A percentile compares a stretch with the other conserved stretches of the same genome.
Evolutionary conservation across 2,888 invertebrate genomes (phyloP).

Genomic region (Ptychoptera contaminata): DNA sequence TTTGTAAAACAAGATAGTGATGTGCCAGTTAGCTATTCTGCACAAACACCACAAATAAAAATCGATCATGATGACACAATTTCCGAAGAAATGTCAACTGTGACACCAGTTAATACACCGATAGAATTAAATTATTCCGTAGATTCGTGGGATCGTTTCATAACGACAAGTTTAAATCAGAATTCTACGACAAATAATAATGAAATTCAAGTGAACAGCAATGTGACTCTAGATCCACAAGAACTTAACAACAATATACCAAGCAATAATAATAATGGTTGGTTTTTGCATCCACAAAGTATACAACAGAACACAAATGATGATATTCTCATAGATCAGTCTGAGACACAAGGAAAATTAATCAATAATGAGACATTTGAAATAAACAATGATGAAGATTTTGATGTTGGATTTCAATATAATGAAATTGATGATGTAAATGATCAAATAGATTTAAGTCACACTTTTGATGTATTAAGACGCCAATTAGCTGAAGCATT

Average conservation of each 20-base stretch:
- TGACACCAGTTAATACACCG: slow-evolving; percentile 16
- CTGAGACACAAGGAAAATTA: background rate
- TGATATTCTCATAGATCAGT: background rate
- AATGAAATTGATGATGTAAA: slow-evolving; percentile 7
- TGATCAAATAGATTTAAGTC: slow-evolving; percentile 12
- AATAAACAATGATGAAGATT: slow-evolving; percentile 6
- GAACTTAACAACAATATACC: background rate
- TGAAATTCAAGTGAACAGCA: background rate
- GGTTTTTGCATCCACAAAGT: slow-evolving; percentile 13
- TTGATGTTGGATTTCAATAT: slow-evolving; percentile 7
- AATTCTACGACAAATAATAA: background rate
- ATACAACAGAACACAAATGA: slow-evolving; percentile 6
- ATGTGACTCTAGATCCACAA: background rate
- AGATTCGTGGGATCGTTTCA: slow-evolving; percentile 14
- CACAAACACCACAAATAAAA: slow-evolving; percentile 10
- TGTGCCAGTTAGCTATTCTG: no score
- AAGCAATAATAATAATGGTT: slow-evolving; percentile 7
- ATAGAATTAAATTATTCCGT: slow-evolving; percentile 14
- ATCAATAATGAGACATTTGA: background rate
- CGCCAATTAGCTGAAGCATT: slow-evolving; percentile 14
- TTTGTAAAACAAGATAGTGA: no score
- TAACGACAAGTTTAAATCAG: slow-evolving; percentile 5
- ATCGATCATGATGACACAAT: slow-evolving; percentile 12
- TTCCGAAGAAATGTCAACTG: slow-evolving; percentile 14
- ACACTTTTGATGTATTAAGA: slow-evolving; percentile 13